phyloP scores from a whole-genome alignment of 2,113 vertebrate genomes.

The Melanocharis versteri region DNA sequence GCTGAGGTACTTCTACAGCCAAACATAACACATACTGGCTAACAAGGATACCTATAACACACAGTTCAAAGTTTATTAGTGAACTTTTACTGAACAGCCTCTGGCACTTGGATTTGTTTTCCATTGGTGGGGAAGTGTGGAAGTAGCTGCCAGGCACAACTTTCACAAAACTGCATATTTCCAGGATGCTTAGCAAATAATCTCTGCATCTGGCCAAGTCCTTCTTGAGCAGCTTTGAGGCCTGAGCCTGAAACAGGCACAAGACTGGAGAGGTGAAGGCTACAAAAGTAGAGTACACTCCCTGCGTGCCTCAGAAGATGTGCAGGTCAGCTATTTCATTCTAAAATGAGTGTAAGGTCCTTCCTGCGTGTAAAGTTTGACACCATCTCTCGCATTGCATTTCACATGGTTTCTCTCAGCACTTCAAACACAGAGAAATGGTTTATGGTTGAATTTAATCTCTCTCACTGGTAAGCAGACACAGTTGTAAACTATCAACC shows the following conservation, averaged over 20 bases:
- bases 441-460: not conserved
- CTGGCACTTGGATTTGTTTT: conserved; percentile 64
- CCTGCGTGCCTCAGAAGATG: not conserved
- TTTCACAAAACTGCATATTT: conserved; percentile 55
- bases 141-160: conserved; percentile 45
- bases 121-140: conserved; percentile 28
- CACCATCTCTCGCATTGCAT: not conserved
- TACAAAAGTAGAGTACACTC: not conserved
- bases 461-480: not conserved
- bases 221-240: conserved; percentile 34
- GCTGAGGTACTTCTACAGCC: conserved; percentile 37
- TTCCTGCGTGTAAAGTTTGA: not conserved
- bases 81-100: conserved; percentile 46
- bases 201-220: not conserved
- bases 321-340: not conserved
- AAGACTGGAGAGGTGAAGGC: not conserved
- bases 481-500: not conserved
- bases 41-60: conserved; percentile 38
- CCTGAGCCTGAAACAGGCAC: not conserved
- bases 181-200: conserved; percentile 44
- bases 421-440: not conserved
- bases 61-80: conserved; percentile 64
- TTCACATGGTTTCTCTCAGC: not conserved
- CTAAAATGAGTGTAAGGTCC: not conserved
- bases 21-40: conserved; percentile 61